Percentiles rank a stretch among this genome's conserved stretches.
Evolutionary conservation across 2,113 vertebrate genomes (phyloP).

Genomic region (Nothoprocta perdicaria): DNA sequence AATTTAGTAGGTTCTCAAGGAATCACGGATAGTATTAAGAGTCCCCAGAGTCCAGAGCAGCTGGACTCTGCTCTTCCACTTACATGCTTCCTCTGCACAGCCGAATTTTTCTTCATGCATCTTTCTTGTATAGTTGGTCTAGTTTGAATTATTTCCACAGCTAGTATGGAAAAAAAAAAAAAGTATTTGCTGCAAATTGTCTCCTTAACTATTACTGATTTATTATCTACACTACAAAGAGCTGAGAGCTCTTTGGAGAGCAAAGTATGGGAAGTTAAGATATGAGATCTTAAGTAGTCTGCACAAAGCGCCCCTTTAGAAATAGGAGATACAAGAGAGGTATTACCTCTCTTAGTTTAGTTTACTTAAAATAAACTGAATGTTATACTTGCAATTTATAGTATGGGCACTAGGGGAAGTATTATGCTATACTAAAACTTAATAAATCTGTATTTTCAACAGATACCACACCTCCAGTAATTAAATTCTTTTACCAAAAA

Average conservation of each 20-base stretch:
- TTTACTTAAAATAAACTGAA: neutral
- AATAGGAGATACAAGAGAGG: neutral
- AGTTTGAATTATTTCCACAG: neutral
- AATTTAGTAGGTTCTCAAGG: neutral
- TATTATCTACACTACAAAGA: neutral
- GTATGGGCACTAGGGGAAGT: conserved; percentile 2
- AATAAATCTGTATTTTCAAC: fast-evolving
- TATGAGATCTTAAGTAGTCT: neutral
- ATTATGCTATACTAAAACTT: neutral
- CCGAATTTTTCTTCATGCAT: neutral
- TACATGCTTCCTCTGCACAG: neutral
- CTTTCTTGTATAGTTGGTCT: neutral
- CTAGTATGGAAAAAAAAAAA: neutral
- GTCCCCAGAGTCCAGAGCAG: neutral
- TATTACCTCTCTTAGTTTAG: neutral
- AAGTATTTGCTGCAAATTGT: neutral
- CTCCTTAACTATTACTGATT: neutral
- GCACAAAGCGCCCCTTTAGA: neutral
- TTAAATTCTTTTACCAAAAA: fast-evolving
- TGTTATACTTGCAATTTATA: neutral
- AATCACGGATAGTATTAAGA: neutral
- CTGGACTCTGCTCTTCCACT: too few relatives aligned
- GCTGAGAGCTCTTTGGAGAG: neutral
- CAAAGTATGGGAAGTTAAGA: neutral
- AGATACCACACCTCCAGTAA: too few relatives aligned